phyloP scores from a whole-genome alignment of 1,140 invertebrate species.

The Zaprionus gabonicus region DNA sequence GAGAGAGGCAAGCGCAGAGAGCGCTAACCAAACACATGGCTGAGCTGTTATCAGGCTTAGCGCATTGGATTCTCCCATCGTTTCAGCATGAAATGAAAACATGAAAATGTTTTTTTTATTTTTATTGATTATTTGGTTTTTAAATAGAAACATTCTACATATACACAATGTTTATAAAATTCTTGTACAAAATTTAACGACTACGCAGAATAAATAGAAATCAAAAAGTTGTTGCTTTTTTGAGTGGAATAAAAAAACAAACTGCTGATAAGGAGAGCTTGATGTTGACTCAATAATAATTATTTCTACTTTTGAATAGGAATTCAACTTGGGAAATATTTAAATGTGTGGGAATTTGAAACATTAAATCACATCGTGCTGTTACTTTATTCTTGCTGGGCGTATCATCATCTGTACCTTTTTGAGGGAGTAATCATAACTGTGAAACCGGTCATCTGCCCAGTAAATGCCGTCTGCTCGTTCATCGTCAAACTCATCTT shows the following conservation, averaged over 20 bases:
- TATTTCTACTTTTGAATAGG: too few species aligned
- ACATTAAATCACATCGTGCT: neutral
- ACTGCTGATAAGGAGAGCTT: neutral
- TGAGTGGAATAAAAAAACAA: neutral
- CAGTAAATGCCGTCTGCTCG: neutral
- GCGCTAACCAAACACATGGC: neutral
- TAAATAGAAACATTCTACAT: too few species aligned
- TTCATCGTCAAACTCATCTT: neutral
- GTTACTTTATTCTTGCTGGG: neutral
- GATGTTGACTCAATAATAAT: neutral
- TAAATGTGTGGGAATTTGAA: too few species aligned
- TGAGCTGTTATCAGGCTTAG: neutral
- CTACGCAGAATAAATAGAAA: too few species aligned
- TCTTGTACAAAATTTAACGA: too few species aligned
- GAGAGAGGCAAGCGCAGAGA: neutral
- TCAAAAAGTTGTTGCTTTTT: too few species aligned
- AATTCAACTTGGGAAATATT: too few species aligned
- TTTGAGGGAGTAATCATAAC: neutral
- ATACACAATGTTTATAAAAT: neutral
- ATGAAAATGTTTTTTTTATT: neutral
- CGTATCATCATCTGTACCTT: conserved; percentile 6
- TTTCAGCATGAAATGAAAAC: too few species aligned
- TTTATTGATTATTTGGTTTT: neutral
- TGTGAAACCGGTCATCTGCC: neutral
- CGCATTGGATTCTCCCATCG: neutral